phyloP scores from a whole-genome alignment of 2,113 vertebrate species.

The Mustela lutreola region DNA sequence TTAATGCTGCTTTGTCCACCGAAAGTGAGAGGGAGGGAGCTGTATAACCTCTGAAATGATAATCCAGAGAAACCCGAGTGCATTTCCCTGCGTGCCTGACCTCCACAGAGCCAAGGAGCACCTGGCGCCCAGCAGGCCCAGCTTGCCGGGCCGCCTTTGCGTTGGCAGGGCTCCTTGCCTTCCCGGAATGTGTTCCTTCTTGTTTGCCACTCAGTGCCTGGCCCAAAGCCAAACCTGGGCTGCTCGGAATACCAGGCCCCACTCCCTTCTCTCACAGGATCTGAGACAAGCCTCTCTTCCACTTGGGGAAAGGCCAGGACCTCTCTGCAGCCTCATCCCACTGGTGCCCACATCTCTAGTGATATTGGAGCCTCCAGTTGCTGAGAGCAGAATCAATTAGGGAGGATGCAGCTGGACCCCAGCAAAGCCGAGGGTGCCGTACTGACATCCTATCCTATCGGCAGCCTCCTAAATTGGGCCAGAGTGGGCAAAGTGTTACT shows the following conservation, averaged over 20 bases:
- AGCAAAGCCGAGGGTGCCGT: background rate
- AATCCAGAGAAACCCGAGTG: constrained; percentile 29
- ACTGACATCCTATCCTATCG: background rate
- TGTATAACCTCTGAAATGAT: background rate
- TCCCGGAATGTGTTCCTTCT: constrained; percentile 80
- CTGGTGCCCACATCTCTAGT: background rate
- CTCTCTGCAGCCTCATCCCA: background rate
- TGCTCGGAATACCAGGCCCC: constrained; percentile 67
- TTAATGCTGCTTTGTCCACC: background rate
- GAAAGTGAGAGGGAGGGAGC: background rate
- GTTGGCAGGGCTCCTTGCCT: constrained; percentile 66
- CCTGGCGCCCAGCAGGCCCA: constrained; percentile 68
- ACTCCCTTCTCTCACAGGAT: constrained; percentile 32
- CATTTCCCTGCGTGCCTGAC: background rate
- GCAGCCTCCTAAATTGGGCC: constrained; percentile 62
- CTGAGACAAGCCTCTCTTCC: constrained; percentile 30
- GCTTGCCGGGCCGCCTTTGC: background rate
- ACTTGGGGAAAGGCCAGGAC: background rate
- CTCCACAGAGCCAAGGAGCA: constrained; percentile 39
- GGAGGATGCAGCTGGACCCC: background rate
- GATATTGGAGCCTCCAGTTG: background rate
- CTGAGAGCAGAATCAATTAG: background rate
- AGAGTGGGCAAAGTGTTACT: constrained; percentile 62
- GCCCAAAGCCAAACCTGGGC: constrained; percentile 68
- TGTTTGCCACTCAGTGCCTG: constrained; percentile 75